Evolutionary conservation across 2,113 vertebrate species (phyloP).

Genomic region (Tragelaphus buxtoni): DNA sequence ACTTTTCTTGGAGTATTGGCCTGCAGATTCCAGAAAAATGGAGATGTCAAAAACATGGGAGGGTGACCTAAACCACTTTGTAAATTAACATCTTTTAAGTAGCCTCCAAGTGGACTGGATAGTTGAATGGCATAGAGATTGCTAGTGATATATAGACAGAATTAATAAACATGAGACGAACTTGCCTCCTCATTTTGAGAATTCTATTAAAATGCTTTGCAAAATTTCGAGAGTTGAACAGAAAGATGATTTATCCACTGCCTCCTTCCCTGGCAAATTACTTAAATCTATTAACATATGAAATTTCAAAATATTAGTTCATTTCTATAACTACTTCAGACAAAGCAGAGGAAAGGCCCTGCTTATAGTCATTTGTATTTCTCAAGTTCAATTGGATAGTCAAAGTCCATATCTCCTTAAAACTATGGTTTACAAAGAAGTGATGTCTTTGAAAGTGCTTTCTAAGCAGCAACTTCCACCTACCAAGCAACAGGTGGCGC

Average conservation of each 20-base stretch:
- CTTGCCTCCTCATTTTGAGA: background rate
- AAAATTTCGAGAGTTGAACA: constrained; percentile 15
- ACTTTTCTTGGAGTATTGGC: constrained; percentile 11
- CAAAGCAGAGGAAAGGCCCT: background rate
- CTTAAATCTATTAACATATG: constrained; percentile 11
- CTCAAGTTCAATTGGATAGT: background rate
- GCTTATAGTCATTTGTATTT: background rate
- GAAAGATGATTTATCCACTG: constrained; percentile 19
- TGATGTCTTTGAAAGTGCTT: background rate
- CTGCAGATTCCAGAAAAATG: constrained; percentile 40
- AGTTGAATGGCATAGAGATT: constrained; percentile 36
- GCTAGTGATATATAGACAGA: background rate
- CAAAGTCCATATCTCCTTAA: background rate
- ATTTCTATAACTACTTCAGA: constrained; percentile 10
- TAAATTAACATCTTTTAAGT: constrained; percentile 53
- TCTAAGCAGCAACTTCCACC: background rate
- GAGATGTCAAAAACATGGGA: constrained; percentile 40
- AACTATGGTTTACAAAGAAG: background rate
- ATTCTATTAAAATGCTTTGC: background rate
- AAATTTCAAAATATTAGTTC: constrained; percentile 43
- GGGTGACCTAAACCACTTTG: constrained; percentile 31
- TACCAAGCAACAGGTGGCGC: background rate
- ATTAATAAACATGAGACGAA: background rate
- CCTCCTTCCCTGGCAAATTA: constrained; percentile 4
- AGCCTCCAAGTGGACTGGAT: constrained; percentile 4